Percentiles rank a stretch among this genome's conserved stretches.
These are phyloP conservation scores for Stegastes partitus DNA, from an alignment of 2,113 vertebrate genomes.

Conservation along the genomic window DNA sequence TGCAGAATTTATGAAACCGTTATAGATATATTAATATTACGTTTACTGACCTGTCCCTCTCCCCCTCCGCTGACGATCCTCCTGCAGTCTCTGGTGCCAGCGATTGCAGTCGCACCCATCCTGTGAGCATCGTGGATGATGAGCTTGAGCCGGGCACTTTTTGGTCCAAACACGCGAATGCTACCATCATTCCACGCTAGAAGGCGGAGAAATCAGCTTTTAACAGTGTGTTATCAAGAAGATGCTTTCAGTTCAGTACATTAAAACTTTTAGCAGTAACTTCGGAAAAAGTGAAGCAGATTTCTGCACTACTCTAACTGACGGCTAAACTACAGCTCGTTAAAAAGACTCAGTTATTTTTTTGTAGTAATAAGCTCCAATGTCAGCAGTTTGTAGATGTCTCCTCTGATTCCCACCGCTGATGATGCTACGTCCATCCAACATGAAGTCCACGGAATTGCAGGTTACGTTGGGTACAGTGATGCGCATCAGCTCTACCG, in stretches of 20 bases:
- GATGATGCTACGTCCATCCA: constrained; percentile 90
- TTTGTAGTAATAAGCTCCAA: neutral
- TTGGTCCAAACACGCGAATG: constrained; percentile 89
- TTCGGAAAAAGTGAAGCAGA: neutral
- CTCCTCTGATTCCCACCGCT: constrained; percentile 84
- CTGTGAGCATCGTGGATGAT: constrained; percentile 87
- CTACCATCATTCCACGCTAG: constrained; percentile 91
- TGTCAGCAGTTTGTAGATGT: neutral
- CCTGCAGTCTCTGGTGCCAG: constrained; percentile 86
- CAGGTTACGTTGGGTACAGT: constrained; percentile 89
- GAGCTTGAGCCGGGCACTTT: constrained; percentile 85
- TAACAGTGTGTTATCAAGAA: neutral
- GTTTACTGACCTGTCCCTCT: constrained; percentile 87
- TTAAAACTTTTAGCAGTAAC: no score
- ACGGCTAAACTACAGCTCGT: neutral
- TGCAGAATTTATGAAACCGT: neutral
- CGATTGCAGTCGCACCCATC: constrained; percentile 87
- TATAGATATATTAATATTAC: neutral
- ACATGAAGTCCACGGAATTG: constrained; percentile 87
- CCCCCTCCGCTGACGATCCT: constrained; percentile 91
- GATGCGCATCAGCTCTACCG: constrained; percentile 89
- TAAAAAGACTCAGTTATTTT: neutral
- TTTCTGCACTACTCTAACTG: neutral
- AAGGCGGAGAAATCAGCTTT: constrained; percentile 12
- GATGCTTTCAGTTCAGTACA: neutral